Conservation (phyloP, 1,140 invertebrate genomes). For the Lycorma delicatula region DNA sequence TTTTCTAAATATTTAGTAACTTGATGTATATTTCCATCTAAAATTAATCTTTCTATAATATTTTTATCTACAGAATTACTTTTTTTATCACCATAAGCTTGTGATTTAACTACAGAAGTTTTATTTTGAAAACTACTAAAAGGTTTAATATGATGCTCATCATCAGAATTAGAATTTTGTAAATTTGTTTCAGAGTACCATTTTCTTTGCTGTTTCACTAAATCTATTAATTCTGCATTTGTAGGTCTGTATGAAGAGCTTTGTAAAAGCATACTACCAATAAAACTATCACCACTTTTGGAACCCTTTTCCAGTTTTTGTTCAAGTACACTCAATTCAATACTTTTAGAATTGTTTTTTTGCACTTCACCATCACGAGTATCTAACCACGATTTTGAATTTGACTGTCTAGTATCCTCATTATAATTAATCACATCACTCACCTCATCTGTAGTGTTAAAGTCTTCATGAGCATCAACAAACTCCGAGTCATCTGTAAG, state of each 20-base stretch:
- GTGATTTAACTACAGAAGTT: too few relatives aligned
- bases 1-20: conserved; percentile 25
- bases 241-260: not conserved
- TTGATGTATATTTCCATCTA: not conserved
- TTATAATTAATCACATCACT: conserved; percentile 10
- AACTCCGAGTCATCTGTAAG: conserved; percentile 12
- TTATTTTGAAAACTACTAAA: too few relatives aligned
- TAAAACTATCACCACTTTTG: not conserved
- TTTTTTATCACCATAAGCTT: conserved; percentile 34
- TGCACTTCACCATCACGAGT: not conserved
- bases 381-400: conserved; percentile 14
- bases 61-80: conserved; percentile 41
- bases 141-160: too few relatives aligned
- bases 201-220: conserved; percentile 10
- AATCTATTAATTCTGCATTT: not conserved
- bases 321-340: not conserved
- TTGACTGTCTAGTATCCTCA: conserved; percentile 6
- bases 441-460: conserved; percentile 11
- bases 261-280: not conserved
- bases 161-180: not conserved
- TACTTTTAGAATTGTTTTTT: not conserved
- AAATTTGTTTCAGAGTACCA: conserved; percentile 6
- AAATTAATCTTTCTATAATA: conserved; percentile 27
- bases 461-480: conserved; percentile 1
- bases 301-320: not conserved